Percentiles rank a stretch among this genome's conserved stretches.
Conservation (phyloP, 2,113 vertebrate species). For the Syrmaticus mikado region DNA sequence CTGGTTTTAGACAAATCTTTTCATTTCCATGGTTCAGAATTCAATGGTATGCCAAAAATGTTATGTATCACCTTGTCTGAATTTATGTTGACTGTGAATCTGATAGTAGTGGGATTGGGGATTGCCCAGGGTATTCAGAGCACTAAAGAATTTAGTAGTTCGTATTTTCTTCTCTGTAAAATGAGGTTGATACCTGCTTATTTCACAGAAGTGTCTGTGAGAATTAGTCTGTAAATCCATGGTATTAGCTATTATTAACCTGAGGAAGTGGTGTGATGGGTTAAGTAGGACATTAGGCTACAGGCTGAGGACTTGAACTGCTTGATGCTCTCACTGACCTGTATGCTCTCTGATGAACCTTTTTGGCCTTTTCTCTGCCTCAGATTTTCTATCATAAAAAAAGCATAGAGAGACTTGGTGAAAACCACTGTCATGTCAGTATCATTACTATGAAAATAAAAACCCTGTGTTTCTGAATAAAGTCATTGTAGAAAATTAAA, state of each 20-base stretch:
- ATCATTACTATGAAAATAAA: not conserved
- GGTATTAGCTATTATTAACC: constrained; percentile 69
- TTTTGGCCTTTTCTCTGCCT: not conserved
- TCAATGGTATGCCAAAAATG: not conserved
- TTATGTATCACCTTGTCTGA: not conserved
- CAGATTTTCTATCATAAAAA: not conserved
- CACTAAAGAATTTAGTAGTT: not conserved
- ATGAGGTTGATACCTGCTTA: constrained; percentile 38
- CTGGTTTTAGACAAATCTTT: not conserved
- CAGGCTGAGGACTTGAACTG: not conserved
- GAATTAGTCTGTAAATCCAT: constrained; percentile 59
- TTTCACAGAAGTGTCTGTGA: constrained; percentile 8
- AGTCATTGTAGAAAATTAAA: not conserved
- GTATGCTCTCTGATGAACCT: not conserved
- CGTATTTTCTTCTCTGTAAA: not conserved
- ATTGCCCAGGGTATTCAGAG: not conserved
- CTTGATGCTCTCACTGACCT: not conserved
- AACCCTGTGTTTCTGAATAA: not conserved
- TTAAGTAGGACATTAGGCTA: constrained; percentile 37
- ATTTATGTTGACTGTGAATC: not conserved
- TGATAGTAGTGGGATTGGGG: not conserved
- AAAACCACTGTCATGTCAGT: not conserved
- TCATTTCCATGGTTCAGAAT: not conserved
- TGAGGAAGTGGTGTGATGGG: constrained; percentile 6
- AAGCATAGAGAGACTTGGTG: not conserved